phyloP scores from a whole-genome alignment of 2,797 vertebrate genomes.

The Picus viridis region DNA sequence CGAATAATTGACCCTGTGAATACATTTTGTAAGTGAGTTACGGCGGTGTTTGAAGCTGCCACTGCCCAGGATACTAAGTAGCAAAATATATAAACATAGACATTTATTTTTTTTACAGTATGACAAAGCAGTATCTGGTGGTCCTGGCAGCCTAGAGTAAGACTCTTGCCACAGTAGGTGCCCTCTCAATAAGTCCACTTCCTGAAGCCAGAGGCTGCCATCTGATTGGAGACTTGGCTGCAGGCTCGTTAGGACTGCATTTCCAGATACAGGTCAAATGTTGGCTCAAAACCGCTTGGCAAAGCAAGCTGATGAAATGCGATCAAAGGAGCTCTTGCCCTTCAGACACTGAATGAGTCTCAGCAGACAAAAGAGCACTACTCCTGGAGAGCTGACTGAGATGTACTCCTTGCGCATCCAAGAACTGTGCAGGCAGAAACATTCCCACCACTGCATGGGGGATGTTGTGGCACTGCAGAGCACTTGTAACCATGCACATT shows the following conservation, averaged over 20 bases:
- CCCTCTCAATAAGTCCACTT: neutral
- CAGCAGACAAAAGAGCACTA: neutral
- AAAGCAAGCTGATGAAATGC: neutral
- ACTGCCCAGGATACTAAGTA: too few species aligned
- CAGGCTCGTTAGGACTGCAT: neutral
- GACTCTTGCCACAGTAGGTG: neutral
- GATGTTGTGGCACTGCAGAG: neutral
- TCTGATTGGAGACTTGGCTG: neutral
- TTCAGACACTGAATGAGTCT: neutral
- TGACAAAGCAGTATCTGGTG: neutral
- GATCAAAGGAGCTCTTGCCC: neutral
- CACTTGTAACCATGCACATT: neutral
- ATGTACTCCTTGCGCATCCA: neutral
- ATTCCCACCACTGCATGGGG: neutral
- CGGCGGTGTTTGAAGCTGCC: too few species aligned
- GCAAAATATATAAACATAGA: too few species aligned
- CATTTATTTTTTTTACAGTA: too few species aligned
- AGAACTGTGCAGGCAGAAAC: neutral
- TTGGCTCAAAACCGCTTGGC: neutral
- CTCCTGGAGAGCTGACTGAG: neutral
- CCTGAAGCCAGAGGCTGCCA: neutral
- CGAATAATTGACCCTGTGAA: too few species aligned
- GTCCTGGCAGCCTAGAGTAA: neutral
- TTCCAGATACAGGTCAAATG: neutral
- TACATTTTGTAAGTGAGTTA: too few species aligned